Conservation (phyloP, 1,140 invertebrate species). For the Lucilia cuprina region DNA sequence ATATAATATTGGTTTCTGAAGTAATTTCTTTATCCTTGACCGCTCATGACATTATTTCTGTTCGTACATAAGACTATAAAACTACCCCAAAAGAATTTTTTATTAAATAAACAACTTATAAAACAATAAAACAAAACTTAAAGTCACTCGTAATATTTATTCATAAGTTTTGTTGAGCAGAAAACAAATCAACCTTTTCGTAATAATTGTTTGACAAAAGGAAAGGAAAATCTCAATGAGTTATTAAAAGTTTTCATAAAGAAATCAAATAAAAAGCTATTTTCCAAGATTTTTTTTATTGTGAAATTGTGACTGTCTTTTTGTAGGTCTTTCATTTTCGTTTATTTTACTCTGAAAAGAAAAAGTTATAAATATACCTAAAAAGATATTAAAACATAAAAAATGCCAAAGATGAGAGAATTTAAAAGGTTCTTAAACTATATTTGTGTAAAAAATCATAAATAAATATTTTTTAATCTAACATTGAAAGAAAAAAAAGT, state of each 20-base stretch:
- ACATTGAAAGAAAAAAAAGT: too few relatives aligned
- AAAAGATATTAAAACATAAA: too few relatives aligned
- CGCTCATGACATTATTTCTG: not conserved
- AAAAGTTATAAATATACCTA: too few relatives aligned
- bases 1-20: too few relatives aligned
- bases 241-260: not conserved
- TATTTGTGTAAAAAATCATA: too few relatives aligned
- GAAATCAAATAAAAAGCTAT: not conserved
- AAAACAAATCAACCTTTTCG: not conserved
- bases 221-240: not conserved
- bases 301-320: too few relatives aligned
- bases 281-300: not conserved
- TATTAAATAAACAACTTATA: not conserved
- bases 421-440: too few relatives aligned
- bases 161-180: not conserved
- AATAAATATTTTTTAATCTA: too few relatives aligned
- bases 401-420: too few relatives aligned
- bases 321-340: too few relatives aligned
- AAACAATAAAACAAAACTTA: not conserved
- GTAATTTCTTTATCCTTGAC: too few relatives aligned
- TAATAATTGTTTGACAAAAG: not conserved
- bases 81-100: not conserved
- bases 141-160: not conserved
- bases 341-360: too few relatives aligned
- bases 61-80: not conserved